Conservation (phyloP, 1,140 invertebrate species). For the Zaprionus davidi region DNA sequence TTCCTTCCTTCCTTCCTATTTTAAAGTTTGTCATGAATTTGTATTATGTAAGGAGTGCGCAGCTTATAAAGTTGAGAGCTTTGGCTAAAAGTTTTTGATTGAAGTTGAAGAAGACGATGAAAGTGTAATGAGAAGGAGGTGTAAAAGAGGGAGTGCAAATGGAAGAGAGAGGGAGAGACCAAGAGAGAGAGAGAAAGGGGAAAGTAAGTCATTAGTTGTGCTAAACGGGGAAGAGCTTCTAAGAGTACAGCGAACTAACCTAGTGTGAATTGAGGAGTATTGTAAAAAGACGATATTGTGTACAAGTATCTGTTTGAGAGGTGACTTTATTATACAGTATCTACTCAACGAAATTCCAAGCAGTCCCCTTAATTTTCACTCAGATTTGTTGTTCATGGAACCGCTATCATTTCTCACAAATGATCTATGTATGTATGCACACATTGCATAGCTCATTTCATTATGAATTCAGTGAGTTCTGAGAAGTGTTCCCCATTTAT, state of each 20-base stretch:
- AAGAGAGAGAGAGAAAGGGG: not conserved
- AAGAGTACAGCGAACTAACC: not conserved
- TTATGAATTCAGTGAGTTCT: not conserved
- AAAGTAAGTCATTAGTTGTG: not conserved
- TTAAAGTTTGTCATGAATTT: conserved; percentile 4
- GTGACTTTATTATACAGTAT: no score
- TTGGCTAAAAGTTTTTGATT: not conserved
- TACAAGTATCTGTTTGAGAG: no score
- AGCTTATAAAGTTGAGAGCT: not conserved
- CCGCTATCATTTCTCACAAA: not conserved
- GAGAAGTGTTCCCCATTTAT: not conserved
- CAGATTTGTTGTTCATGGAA: not conserved
- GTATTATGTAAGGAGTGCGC: not conserved
- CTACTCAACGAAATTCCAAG: no score
- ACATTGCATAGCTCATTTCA: not conserved
- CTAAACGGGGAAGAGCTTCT: not conserved
- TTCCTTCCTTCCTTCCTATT: not conserved
- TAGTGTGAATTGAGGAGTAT: not conserved
- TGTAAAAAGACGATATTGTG: no score
- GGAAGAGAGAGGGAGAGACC: not conserved
- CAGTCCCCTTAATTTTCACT: not conserved
- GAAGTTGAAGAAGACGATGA: not conserved
- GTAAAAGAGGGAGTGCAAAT: not conserved
- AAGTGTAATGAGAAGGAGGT: not conserved
- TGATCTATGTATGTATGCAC: not conserved